phyloP scores from a whole-genome alignment of 1,140 invertebrate species.

The Drosophila melanogaster region DNA sequence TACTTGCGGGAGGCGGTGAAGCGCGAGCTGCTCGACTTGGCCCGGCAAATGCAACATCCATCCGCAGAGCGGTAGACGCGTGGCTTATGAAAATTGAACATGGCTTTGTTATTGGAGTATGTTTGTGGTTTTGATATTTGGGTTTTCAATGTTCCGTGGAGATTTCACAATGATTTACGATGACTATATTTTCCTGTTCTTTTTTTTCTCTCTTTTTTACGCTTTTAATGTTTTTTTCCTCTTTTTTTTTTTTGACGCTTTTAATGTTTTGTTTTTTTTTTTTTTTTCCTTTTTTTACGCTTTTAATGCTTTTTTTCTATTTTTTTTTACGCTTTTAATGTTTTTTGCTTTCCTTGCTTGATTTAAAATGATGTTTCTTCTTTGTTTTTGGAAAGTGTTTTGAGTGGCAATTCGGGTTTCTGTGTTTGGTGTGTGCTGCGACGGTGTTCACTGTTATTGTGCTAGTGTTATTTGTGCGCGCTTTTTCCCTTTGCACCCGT shows the following conservation, averaged over 20 bases:
- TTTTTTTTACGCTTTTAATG: constrained; percentile 3
- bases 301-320: no score
- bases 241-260: no score
- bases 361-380: constrained; percentile 3
- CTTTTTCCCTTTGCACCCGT: constrained; percentile 21
- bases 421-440: constrained; percentile 27
- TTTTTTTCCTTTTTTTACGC: not conserved
- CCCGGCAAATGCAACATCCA: constrained; percentile 95
- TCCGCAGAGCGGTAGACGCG: constrained; percentile 93
- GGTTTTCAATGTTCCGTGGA: not conserved
- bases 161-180: constrained; percentile 1
- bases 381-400: not conserved
- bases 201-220: no score
- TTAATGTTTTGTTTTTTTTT: no score
- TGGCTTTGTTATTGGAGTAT: constrained; percentile 81
- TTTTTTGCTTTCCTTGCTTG: not conserved
- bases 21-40: constrained; percentile 94
- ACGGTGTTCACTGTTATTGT: constrained; percentile 23
- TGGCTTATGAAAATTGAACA: constrained; percentile 96
- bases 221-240: no score
- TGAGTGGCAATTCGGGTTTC: not conserved
- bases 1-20: constrained; percentile 95
- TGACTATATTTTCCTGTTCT: not conserved
- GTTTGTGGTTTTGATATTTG: not conserved
- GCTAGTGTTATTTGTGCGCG: constrained; percentile 43